A percentile compares a stretch with the other conserved stretches of the same genome.
phyloP scores from a whole-genome alignment of 2,113 vertebrate genomes.

The Pteropus alecto region DNA sequence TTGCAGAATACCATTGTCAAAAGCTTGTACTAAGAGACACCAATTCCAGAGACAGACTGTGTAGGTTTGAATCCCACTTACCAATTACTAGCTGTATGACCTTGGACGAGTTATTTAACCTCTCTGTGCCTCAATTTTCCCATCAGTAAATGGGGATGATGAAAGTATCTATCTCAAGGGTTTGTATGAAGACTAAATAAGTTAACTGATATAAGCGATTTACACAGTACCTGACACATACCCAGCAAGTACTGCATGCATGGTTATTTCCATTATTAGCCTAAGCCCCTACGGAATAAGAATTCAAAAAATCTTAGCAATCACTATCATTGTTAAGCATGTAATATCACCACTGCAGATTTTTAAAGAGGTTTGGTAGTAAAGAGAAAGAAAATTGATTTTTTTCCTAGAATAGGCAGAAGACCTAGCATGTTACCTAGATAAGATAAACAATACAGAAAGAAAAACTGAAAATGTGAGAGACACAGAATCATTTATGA shows the following conservation, averaged over 20 bases:
- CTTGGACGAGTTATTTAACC: neutral
- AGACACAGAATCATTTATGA: neutral
- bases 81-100: neutral
- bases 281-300: neutral
- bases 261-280: neutral
- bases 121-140: neutral
- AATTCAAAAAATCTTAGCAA: neutral
- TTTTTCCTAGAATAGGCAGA: neutral
- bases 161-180: neutral
- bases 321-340: neutral
- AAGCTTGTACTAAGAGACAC: neutral
- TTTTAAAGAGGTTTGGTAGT: neutral
- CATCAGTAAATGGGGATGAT: neutral
- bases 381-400: neutral
- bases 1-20: neutral
- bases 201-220: neutral
- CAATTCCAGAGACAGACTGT: neutral
- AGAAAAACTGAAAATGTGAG: neutral
- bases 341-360: neutral
- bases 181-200: neutral
- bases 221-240: neutral
- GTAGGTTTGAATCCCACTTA: neutral
- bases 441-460: neutral
- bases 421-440: neutral
- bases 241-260: neutral